Percentiles rank a stretch among this genome's conserved stretches.
Evolutionary conservation across 2,113 vertebrate genomes (phyloP).

Genomic region (Accipiter virgatus): DNA sequence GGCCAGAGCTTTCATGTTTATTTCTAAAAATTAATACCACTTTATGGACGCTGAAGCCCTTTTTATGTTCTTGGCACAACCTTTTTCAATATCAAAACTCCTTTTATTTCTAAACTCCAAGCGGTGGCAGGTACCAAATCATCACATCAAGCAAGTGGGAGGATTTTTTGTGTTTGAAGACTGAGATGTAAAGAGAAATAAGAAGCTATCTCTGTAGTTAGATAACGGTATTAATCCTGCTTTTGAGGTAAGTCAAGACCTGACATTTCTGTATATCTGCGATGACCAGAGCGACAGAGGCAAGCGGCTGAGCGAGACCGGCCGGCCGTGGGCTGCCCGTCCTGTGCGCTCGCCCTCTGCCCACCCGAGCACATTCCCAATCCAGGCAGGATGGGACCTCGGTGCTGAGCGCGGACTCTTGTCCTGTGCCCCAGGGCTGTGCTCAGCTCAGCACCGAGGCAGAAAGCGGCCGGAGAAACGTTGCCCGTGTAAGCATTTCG

Average conservation of each 20-base stretch:
- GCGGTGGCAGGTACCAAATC: neutral
- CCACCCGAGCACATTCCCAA: no score
- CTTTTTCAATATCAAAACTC: neutral
- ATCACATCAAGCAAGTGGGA: neutral
- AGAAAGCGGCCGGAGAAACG: rapidly evolving
- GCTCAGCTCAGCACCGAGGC: neutral
- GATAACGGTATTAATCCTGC: neutral
- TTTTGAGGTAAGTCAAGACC: neutral
- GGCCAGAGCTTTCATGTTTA: neutral
- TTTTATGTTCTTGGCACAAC: neutral
- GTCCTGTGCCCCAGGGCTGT: rapidly evolving
- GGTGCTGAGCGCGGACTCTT: no score
- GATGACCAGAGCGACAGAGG: rapidly evolving
- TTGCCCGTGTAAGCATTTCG: rapidly evolving
- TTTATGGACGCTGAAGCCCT: neutral
- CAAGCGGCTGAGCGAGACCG: neutral
- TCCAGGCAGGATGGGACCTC: neutral
- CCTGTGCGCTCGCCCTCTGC: neutral
- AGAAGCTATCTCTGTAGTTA: neutral
- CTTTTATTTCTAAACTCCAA: neutral
- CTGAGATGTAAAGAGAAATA: neutral
- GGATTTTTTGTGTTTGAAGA: neutral
- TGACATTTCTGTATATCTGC: neutral
- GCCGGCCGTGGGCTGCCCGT: neutral
- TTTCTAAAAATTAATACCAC: neutral